Conservation (phyloP, 2,113 vertebrate species). For the Tympanuchus pallidicinctus region DNA sequence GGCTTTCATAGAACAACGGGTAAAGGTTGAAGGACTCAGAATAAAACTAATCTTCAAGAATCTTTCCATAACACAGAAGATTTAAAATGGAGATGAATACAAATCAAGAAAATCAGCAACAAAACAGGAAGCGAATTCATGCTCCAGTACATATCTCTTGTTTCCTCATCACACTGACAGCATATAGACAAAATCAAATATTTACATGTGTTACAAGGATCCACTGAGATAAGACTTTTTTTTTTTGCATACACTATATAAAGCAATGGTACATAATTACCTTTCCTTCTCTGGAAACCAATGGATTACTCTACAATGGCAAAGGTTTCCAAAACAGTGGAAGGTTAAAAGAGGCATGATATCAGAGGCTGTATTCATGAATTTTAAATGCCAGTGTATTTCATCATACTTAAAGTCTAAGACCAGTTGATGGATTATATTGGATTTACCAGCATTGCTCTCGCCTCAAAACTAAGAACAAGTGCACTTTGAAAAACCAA, state of each 20-base stretch:
- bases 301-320: neutral
- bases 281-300: neutral
- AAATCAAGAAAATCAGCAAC: neutral
- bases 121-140: neutral
- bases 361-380: neutral
- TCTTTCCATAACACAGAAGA: neutral
- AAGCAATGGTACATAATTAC: rapidly evolving
- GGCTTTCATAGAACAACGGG: neutral
- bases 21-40: neutral
- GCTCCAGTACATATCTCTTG: rapidly evolving
- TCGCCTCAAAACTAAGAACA: neutral
- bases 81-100: neutral
- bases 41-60: neutral
- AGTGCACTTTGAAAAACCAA: neutral
- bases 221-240: neutral
- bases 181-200: neutral
- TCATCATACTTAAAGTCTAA: neutral
- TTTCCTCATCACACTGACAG: neutral
- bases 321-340: neutral
- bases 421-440: neutral
- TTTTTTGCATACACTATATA: neutral
- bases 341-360: neutral
- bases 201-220: neutral
- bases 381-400: neutral
- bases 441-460: neutral